phyloP scores from a whole-genome alignment of 2,888 invertebrate genomes.

The Aphodius granarius region DNA sequence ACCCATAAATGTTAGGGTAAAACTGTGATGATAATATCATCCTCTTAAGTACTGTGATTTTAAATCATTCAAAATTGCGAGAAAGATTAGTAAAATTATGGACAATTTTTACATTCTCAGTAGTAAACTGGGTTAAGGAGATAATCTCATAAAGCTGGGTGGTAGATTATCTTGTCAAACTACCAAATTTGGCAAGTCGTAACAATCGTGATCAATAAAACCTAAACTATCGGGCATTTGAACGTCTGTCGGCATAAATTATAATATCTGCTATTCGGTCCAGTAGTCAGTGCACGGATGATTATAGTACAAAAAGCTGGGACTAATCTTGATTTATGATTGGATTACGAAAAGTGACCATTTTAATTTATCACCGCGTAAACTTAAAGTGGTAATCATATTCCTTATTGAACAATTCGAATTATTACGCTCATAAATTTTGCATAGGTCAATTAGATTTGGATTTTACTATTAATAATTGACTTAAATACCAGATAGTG shows the following conservation, averaged over 20 bases:
- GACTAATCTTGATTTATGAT: slow-evolving; percentile 11
- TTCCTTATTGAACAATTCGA: slow-evolving; percentile 12
- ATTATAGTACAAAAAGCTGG: background rate
- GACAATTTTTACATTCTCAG: background rate
- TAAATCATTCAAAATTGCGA: no score
- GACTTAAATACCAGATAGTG: slow-evolving; percentile 22
- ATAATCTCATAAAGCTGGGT: background rate
- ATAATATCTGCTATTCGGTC: background rate
- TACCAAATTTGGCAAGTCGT: background rate
- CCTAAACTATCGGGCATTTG: background rate
- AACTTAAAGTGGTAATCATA: slow-evolving; percentile 16
- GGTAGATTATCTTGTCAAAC: background rate
- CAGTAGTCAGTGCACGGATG: slow-evolving; percentile 8
- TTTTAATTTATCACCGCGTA: slow-evolving; percentile 17
- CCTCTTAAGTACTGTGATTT: no score
- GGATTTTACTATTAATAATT: slow-evolving; percentile 21
- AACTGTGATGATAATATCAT: no score
- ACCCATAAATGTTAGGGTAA: no score
- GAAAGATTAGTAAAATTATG: no score
- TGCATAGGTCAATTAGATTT: slow-evolving; percentile 17
- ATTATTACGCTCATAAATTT: slow-evolving; percentile 19
- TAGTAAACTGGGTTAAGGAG: background rate
- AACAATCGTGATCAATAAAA: background rate
- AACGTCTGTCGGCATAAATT: background rate
- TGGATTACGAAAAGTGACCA: background rate